Percentiles rank a stretch among this genome's conserved stretches.
Evolutionary conservation across 2,113 vertebrate species (phyloP).

Genomic region (Clinocottus analis): DNA sequence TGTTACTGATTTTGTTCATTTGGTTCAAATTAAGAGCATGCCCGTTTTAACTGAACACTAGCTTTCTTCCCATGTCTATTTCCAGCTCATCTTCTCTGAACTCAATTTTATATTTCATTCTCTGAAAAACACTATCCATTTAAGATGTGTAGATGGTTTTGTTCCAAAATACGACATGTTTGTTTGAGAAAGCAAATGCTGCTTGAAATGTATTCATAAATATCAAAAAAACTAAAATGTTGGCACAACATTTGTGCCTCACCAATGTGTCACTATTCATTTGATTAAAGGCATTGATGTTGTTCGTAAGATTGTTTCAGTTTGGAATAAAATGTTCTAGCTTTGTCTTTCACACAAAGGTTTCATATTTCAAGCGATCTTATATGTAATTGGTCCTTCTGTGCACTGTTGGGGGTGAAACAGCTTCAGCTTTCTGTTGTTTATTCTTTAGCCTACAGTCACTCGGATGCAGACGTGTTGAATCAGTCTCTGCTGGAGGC

Average conservation of each 20-base stretch:
- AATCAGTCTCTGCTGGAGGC: constrained; percentile 96
- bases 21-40: constrained; percentile 67
- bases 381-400: background rate
- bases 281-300: background rate
- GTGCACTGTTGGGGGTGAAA: constrained; percentile 15
- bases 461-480: constrained; percentile 95
- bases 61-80: constrained; percentile 47
- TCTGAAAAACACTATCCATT: constrained; percentile 22
- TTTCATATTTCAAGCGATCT: constrained; percentile 1
- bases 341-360: constrained; percentile 54
- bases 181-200: background rate
- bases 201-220: background rate
- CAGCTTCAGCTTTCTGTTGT: constrained; percentile 53
- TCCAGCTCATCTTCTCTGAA: constrained; percentile 53
- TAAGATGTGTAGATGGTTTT: constrained; percentile 43
- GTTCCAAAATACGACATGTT: constrained; percentile 45
- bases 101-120: constrained; percentile 32
- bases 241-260: background rate
- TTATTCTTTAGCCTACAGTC: constrained; percentile 89
- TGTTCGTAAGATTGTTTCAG: background rate
- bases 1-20: constrained; percentile 51
- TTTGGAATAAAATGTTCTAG: constrained; percentile 64
- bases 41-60: constrained; percentile 51
- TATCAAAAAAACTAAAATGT: background rate
- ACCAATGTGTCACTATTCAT: background rate